A percentile compares a stretch with the other conserved stretches of the same genome.
phyloP scores from a whole-genome alignment of 2,888 invertebrate species.

The Eupithecia subumbrata region DNA sequence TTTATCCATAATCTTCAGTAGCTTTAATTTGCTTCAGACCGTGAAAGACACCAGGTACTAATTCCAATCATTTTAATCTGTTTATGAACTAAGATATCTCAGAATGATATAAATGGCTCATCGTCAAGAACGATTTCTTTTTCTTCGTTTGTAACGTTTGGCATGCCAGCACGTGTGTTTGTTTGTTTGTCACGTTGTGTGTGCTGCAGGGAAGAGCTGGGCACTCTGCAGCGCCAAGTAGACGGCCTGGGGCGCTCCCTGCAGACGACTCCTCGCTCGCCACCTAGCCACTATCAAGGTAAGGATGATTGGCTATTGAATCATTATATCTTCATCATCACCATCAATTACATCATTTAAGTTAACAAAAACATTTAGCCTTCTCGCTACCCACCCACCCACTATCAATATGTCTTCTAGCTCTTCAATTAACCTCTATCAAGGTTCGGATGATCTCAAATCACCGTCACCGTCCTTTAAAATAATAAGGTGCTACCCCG shows the following conservation, averaged over 20 bases:
- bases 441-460: no score
- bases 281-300: slow-evolving; percentile 76
- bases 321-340: not conserved
- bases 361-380: not conserved
- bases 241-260: slow-evolving; percentile 84
- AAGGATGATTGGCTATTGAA: not conserved
- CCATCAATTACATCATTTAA: not conserved
- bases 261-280: slow-evolving; percentile 60
- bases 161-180: slow-evolving; percentile 50
- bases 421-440: not conserved
- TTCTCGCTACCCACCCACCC: no score
- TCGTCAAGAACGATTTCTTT: not conserved
- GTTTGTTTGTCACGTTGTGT: slow-evolving; percentile 82
- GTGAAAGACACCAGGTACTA: not conserved
- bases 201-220: slow-evolving; percentile 87
- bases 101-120: not conserved
- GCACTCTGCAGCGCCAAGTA: slow-evolving; percentile 92
- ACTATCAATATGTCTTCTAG: not conserved
- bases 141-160: not conserved
- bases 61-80: not conserved
- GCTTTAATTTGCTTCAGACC: not conserved
- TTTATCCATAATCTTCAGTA: not conserved
- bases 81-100: not conserved
- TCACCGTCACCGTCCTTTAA: no score
- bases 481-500: no score